Evolutionary conservation across 2,113 vertebrate species (phyloP).

Genomic region (Okapia johnstoni): DNA sequence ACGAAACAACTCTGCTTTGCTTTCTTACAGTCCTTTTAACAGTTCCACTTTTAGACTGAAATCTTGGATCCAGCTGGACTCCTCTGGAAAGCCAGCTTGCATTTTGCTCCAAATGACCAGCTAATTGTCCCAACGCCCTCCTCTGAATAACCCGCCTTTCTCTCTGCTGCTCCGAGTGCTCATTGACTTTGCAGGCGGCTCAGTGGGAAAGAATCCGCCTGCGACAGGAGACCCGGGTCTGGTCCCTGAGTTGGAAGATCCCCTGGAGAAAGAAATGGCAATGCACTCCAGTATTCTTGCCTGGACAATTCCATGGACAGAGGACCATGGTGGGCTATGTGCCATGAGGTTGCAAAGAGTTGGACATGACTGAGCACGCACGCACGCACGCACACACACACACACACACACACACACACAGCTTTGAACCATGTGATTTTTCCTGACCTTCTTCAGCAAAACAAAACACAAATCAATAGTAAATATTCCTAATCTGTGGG

Average conservation of each 20-base stretch:
- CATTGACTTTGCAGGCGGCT: neutral
- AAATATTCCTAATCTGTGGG: neutral
- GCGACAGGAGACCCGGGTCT: neutral
- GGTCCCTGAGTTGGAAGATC: neutral
- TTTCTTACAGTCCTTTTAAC: neutral
- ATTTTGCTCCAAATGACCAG: fast-evolving
- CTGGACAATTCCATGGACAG: neutral
- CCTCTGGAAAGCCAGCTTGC: neutral
- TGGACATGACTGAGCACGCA: fast-evolving
- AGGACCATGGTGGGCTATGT: fast-evolving
- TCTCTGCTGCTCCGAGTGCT: neutral
- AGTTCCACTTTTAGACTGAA: neutral
- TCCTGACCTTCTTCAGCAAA: neutral
- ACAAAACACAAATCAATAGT: neutral
- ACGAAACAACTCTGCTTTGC: neutral
- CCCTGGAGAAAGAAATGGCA: neutral
- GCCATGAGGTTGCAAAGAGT: neutral
- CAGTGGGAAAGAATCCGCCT: neutral
- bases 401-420: neutral
- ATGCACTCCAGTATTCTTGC: neutral
- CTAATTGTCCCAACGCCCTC: fast-evolving
- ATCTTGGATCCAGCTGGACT: neutral
- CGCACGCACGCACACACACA: fast-evolving
- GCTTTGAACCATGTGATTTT: neutral
- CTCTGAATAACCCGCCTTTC: neutral